phyloP scores from a whole-genome alignment of 92 coral and sea anemone genomes.

The Galaxea fascicularis region DNA sequence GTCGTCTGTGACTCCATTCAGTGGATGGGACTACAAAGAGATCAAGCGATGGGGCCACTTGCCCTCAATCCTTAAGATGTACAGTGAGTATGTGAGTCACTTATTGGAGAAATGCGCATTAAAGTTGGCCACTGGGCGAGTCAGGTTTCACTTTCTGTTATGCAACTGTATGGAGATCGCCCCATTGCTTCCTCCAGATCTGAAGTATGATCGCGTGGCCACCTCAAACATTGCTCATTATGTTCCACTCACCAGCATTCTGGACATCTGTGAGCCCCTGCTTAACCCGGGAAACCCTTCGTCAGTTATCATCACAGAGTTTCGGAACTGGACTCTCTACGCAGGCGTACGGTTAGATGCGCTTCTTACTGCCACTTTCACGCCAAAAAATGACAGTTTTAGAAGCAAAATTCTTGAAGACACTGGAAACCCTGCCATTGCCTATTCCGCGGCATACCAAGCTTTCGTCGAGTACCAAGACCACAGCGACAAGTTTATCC shows the following conservation, averaged over 20 bases:
- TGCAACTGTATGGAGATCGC: constrained; percentile 68
- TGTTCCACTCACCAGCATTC: constrained; percentile 51
- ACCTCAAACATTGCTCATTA: constrained; percentile 73
- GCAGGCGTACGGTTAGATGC: not conserved
- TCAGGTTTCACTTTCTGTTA: constrained; percentile 60
- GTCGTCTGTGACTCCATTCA: constrained; percentile 55
- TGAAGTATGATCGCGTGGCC: constrained; percentile 67
- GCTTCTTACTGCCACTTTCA: not conserved
- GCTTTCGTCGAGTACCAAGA: constrained; percentile 63
- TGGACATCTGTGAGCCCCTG: constrained; percentile 45
- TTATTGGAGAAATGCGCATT: constrained; percentile 46
- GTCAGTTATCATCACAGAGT: constrained; percentile 72
- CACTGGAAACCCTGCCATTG: constrained; percentile 54
- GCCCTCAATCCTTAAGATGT: constrained; percentile 61
- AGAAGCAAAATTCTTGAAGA: constrained; percentile 53
- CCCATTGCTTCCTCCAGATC: constrained; percentile 43
- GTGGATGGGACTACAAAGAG: constrained; percentile 78
- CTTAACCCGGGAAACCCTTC: constrained; percentile 49
- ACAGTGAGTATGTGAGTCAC: constrained; percentile 64
- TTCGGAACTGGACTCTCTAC: constrained; percentile 42
- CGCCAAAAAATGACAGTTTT: constrained; percentile 11
- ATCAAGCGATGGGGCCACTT: constrained; percentile 39
- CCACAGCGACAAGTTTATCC: constrained; percentile 47
- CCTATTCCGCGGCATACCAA: constrained; percentile 13
- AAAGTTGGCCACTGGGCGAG: constrained; percentile 46